These are phyloP conservation scores for Rhogogaster chlorosoma DNA, from an alignment of 2,888 invertebrate species.

Conservation along the genomic window DNA sequence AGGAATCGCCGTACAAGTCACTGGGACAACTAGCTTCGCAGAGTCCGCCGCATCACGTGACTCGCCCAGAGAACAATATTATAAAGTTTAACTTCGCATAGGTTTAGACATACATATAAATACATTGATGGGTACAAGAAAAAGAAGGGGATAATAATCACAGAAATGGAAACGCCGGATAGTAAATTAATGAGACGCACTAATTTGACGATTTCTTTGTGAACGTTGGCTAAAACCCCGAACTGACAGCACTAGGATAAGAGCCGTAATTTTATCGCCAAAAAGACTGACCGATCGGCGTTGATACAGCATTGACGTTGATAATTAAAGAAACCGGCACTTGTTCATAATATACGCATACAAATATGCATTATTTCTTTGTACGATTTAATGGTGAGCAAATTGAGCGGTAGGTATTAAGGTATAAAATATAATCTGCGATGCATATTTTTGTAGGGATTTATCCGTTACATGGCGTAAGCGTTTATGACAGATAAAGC, in stretches of 20 bases:
- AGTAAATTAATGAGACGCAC: background rate
- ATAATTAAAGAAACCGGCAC: slow-evolving; percentile 1
- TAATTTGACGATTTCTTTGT: slow-evolving; percentile 38
- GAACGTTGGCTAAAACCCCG: background rate
- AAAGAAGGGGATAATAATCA: slow-evolving; percentile 44
- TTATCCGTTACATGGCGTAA: slow-evolving; percentile 44
- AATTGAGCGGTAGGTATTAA: background rate
- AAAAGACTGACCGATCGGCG: background rate
- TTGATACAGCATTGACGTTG: background rate
- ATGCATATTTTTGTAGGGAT: background rate
- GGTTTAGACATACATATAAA: background rate
- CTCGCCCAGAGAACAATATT: slow-evolving; percentile 19
- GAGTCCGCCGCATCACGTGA: slow-evolving; percentile 22
- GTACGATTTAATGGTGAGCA: background rate
- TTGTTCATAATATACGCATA: background rate
- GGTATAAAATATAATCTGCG: slow-evolving; percentile 12
- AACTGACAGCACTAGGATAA: background rate
- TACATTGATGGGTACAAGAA: slow-evolving; percentile 10
- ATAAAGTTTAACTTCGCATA: background rate
- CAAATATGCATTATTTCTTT: background rate
- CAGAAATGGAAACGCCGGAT: slow-evolving; percentile 9
- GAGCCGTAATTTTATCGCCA: background rate
- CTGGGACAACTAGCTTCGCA: slow-evolving; percentile 26
- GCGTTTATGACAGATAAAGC: slow-evolving; percentile 48
- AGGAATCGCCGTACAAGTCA: background rate